Conservation (phyloP, 2,113 vertebrate genomes). For the Toxostoma redivivum region DNA sequence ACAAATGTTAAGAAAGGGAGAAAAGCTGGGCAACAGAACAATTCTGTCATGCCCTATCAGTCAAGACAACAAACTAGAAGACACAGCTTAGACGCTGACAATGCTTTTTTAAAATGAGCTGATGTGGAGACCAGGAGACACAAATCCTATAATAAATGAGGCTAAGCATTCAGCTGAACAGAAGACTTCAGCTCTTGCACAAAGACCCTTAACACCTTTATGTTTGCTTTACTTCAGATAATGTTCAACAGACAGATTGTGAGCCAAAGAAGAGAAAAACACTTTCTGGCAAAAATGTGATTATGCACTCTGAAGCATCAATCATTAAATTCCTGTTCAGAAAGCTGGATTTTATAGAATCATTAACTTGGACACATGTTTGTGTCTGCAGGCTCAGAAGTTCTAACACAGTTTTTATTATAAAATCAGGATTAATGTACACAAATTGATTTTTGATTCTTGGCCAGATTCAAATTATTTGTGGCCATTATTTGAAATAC, state of each 20-base stretch:
- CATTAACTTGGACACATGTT: neutral
- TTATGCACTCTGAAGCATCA: conserved; percentile 3
- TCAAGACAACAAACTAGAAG: neutral
- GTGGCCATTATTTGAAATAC: neutral
- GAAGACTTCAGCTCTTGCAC: neutral
- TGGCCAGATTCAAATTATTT: neutral
- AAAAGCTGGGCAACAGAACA: neutral
- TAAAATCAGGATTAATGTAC: neutral
- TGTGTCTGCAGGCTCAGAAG: neutral
- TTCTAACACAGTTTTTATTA: neutral
- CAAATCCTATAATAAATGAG: conserved; percentile 29
- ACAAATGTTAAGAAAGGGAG: neutral
- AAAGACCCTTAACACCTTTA: conserved; percentile 40
- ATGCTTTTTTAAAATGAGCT: neutral
- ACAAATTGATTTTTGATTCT: neutral
- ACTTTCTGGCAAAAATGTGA: neutral
- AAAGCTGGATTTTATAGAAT: neutral
- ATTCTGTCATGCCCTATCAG: neutral
- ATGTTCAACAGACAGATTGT: neutral
- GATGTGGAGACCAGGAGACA: neutral
- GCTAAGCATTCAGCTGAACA: neutral
- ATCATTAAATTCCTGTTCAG: neutral
- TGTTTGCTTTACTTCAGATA: conserved; percentile 33
- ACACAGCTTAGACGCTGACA: conserved; percentile 1
- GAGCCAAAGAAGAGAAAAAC: conserved; percentile 10